phyloP scores from a whole-genome alignment of 2,113 vertebrate genomes.

The Fregata magnificens region DNA sequence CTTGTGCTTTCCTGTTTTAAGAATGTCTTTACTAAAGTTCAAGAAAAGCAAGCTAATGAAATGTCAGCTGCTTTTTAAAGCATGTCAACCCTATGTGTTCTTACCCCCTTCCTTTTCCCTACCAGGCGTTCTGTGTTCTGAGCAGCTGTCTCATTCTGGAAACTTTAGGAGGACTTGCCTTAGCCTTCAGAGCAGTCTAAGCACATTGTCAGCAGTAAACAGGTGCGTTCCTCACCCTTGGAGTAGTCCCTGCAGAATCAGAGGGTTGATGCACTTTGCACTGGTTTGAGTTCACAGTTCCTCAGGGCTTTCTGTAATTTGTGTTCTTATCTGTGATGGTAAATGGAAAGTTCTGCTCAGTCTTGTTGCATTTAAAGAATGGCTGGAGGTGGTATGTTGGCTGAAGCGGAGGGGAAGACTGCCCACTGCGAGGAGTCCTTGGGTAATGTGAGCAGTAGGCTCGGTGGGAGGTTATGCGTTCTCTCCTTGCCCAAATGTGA shows the following conservation, averaged over 20 bases:
- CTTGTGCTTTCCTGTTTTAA: background rate
- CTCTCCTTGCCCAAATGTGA: background rate
- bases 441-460: background rate
- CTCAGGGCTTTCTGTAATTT: background rate
- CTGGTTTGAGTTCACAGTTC: background rate
- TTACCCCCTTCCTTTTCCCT: background rate
- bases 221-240: fast-evolving
- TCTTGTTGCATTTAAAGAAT: background rate
- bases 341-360: background rate
- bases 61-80: background rate
- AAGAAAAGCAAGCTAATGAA: background rate
- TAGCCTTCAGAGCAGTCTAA: background rate
- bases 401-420: background rate
- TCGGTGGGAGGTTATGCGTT: background rate
- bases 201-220: background rate
- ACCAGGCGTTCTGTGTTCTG: background rate
- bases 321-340: background rate
- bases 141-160: background rate
- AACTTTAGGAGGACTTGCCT: background rate
- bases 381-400: background rate
- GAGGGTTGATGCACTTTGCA: background rate
- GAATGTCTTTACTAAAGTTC: background rate
- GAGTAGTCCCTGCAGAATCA: background rate
- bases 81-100: fast-evolving
- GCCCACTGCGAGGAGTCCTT: background rate